Base-by-base conservation (phyloP, 2,888 invertebrate genomes). In the Adelphocoris suturalis region DNA sequence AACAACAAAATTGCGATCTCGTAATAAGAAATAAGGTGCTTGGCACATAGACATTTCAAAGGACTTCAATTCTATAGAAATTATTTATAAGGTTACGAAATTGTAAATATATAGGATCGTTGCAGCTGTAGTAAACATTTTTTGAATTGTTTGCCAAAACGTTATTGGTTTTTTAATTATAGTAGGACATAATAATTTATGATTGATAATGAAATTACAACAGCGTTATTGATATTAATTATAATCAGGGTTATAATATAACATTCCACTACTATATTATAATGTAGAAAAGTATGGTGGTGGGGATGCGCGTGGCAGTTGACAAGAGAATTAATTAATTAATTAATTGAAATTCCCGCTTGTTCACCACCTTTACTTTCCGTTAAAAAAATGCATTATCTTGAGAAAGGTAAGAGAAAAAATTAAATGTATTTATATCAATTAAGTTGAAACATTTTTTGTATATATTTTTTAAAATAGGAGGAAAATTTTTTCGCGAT, bases 81-180 rank as follows among this genome's bases (percentile, higher is more conserved):
- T 28, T 68, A 81, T 68, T 89, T 89, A 48, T 89, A 90, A 76
- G 86, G 48, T 89, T 85, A 89, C 90, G 82, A 89, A 86, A 89
- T 55, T 91, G 91, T 91, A 91, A 90, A 91, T 91, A 91, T 61
- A 52, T 88, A 78, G 78, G 78, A 52, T n/a, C 80, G 78, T 76
- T 55, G 78, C 76, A 90, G 91, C 89, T 90, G 89, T 89, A 91
- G 90, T 87, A 85, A n/a, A 84, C 88, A 90, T 90, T 89, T 89
- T 90, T 91, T 85, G 84, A 90, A 89, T 89, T 87, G 90, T 91
- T 91, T 91, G 91, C 91, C 91, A 91, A 91, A 91, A 61, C 27
- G 88, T 88, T 88, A 80, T 78, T 61, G 61, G 57, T 85, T 85
- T 85, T 76, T 82, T 75, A 23, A 89, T 27, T 68, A 23, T 23